Evolutionary conservation across 1,140 invertebrate species (phyloP).

Genomic region (Coptotermes formosanus): DNA sequence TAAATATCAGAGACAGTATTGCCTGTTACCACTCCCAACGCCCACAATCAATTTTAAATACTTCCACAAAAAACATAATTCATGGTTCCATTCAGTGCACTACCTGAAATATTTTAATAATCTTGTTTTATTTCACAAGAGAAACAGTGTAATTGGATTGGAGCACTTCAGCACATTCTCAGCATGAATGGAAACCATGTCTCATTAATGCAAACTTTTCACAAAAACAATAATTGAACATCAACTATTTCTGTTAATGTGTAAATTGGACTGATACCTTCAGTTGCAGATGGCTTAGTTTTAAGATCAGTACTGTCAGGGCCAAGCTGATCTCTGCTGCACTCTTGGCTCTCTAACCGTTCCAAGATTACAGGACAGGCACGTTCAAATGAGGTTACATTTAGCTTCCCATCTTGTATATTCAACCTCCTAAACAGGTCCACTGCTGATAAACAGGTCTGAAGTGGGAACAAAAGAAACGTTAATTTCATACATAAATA

Average conservation of each 20-base stretch:
- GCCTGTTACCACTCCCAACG: not conserved
- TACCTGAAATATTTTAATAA: not conserved
- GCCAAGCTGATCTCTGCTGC: not conserved
- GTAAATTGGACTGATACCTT: not conserved
- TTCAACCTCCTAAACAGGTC: conserved; percentile 22
- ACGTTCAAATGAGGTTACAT: conserved; percentile 20
- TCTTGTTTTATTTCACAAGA: too few relatives aligned
- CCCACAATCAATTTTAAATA: too few relatives aligned
- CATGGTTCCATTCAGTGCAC: not conserved
- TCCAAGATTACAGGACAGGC: conserved; percentile 30
- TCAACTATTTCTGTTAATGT: too few relatives aligned
- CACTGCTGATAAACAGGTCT: conserved; percentile 28
- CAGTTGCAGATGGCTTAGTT: conserved; percentile 28
- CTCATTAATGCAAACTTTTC: too few relatives aligned
- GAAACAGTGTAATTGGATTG: too few relatives aligned
- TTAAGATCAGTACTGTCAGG: not conserved
- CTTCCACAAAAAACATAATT: too few relatives aligned
- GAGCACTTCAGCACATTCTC: too few relatives aligned
- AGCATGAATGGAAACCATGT: too few relatives aligned
- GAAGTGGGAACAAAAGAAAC: conserved; percentile 10
- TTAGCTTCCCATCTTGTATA: conserved; percentile 26
- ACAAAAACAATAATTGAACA: too few relatives aligned
- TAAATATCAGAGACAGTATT: not conserved
- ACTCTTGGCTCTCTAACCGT: conserved; percentile 25
- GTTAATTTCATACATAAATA: too few relatives aligned